Conservation (phyloP, 2,888 invertebrate species). For the Nephrotoma flavescens region DNA sequence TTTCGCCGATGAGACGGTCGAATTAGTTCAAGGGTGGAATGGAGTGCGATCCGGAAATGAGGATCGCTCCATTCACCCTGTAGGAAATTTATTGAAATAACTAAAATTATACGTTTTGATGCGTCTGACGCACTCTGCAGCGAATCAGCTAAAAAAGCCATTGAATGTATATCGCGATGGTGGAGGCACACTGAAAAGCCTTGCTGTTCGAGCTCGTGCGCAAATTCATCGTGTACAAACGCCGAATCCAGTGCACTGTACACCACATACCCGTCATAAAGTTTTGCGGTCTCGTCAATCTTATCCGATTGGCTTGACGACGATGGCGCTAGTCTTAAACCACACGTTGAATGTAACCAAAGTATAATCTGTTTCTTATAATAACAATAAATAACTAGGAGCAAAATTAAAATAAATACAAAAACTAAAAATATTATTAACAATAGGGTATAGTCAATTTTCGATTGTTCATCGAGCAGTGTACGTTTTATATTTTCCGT, state of each 20-base stretch:
- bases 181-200: slow-evolving; percentile 50
- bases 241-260: slow-evolving; percentile 70
- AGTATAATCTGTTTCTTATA: slow-evolving; percentile 64
- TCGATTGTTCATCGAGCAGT: slow-evolving; percentile 23
- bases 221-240: slow-evolving; percentile 52
- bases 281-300: slow-evolving; percentile 38
- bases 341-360: slow-evolving; percentile 68
- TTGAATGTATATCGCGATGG: slow-evolving; percentile 26
- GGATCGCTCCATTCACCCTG: slow-evolving; percentile 70
- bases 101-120: slow-evolving; percentile 58
- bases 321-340: slow-evolving; percentile 55
- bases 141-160: slow-evolving; percentile 31
- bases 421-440: slow-evolving; percentile 52
- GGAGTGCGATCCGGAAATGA: slow-evolving; percentile 67
- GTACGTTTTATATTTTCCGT: neutral
- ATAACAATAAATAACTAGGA: slow-evolving; percentile 55
- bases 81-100: slow-evolving; percentile 66
- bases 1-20: slow-evolving; percentile 36
- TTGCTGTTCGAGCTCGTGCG: slow-evolving; percentile 55
- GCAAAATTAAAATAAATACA: slow-evolving; percentile 52
- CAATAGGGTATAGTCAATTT: slow-evolving; percentile 46
- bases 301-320: neutral
- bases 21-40: slow-evolving; percentile 40
- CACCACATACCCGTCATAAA: slow-evolving; percentile 77
- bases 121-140: slow-evolving; percentile 37